Percentiles rank a stretch among this genome's conserved stretches.
Conservation (phyloP, 2,113 vertebrate genomes). For the Athene cunicularia region DNA sequence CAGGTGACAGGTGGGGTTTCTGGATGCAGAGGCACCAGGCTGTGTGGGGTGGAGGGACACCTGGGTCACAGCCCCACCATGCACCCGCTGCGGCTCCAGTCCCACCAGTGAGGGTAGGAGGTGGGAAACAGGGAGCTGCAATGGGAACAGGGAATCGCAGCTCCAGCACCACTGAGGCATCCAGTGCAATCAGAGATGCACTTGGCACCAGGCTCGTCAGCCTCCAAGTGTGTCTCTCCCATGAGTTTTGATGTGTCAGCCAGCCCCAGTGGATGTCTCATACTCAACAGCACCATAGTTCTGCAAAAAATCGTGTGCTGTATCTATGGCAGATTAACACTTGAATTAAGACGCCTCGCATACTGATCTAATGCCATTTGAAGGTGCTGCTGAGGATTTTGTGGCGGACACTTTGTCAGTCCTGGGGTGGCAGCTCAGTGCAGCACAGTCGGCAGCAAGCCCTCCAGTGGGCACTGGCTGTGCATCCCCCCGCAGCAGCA, state of each 20-base stretch:
- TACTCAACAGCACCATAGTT: not conserved
- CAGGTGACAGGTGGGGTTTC: not conserved
- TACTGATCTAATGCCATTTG: rapidly evolving
- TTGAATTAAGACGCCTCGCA: not conserved
- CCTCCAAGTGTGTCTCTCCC: not conserved
- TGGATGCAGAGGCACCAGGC: not conserved
- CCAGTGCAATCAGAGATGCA: not conserved
- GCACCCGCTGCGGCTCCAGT: not conserved
- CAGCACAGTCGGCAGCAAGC: too few relatives aligned
- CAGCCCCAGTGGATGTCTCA: not conserved
- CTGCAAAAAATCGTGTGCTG: not conserved
- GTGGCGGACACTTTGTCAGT: not conserved
- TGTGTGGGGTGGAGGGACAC: not conserved
- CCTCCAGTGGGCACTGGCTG: too few relatives aligned
- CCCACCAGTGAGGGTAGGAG: too few relatives aligned
- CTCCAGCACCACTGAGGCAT: not conserved
- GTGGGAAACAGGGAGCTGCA: not conserved
- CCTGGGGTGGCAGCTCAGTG: not conserved
- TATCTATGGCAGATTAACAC: not conserved
- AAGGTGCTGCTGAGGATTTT: not conserved
- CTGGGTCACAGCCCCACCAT: not conserved
- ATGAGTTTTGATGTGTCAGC: not conserved
- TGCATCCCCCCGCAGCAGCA: not conserved
- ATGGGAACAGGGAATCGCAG: not conserved
- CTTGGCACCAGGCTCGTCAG: not conserved